phyloP scores from a whole-genome alignment of 2,113 vertebrate genomes.

The Numenius arquata region DNA sequence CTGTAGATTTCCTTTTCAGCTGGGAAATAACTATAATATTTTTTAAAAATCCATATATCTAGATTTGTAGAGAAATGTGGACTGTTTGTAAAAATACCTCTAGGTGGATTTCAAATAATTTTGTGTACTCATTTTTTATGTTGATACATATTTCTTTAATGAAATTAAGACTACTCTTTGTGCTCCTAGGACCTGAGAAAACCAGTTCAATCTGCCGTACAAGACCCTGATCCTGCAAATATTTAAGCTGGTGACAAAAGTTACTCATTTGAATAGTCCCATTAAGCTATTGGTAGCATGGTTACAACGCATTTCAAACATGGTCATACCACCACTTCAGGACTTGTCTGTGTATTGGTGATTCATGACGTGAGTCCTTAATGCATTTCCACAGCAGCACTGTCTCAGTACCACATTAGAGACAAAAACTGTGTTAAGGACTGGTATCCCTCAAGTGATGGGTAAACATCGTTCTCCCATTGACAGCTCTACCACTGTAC shows the following conservation, averaged over 20 bases:
- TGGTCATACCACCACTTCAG: background rate
- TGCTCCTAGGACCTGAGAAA: background rate
- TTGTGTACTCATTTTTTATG: background rate
- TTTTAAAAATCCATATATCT: background rate
- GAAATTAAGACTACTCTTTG: background rate
- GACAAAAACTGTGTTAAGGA: background rate
- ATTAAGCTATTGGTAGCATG: background rate
- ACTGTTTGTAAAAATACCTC: background rate
- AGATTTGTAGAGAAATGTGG: background rate
- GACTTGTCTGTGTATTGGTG: background rate
- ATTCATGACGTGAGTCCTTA: background rate
- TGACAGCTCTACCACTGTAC: background rate
- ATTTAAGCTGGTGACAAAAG: slow-evolving; percentile 2
- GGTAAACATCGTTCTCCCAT: background rate
- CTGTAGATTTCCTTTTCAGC: background rate
- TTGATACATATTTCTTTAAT: background rate
- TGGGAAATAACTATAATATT: background rate
- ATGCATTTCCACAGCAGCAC: background rate
- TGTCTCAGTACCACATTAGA: background rate
- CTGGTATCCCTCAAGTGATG: background rate
- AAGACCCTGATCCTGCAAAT: background rate
- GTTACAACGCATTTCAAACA: background rate
- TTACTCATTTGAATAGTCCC: background rate
- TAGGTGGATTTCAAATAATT: background rate
- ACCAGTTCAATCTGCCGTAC: background rate